phyloP scores from a whole-genome alignment of 2,888 invertebrate genomes.

The Rutpela maculata region DNA sequence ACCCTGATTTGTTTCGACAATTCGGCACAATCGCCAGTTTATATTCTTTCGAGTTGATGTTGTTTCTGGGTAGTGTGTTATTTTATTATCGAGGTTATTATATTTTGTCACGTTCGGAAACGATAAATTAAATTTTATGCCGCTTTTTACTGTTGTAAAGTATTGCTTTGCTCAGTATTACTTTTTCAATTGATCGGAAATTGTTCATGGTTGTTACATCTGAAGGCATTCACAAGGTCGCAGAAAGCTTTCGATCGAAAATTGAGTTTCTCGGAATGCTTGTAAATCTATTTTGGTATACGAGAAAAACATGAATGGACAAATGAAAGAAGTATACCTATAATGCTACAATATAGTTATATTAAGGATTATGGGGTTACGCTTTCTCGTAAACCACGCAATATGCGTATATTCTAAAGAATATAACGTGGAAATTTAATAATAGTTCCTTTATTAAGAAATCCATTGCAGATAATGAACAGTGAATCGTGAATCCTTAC shows the following conservation, averaged over 20 bases:
- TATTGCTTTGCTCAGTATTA: background rate
- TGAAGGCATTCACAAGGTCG: background rate
- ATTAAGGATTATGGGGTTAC: background rate
- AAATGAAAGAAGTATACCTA: background rate
- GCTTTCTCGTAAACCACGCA: background rate
- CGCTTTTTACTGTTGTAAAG: constrained; percentile 15
- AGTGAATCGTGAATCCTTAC: no score
- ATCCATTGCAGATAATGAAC: no score
- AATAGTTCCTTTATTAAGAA: no score
- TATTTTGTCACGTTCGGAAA: constrained; percentile 46
- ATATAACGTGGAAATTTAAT: no score
- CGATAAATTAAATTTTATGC: constrained; percentile 46
- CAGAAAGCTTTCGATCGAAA: background rate
- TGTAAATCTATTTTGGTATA: background rate
- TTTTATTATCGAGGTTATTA: no score
- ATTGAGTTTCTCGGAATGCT: background rate
- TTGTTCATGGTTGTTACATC: background rate
- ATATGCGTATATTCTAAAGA: no score
- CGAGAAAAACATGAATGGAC: background rate
- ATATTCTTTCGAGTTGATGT: constrained; percentile 15
- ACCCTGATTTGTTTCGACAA: constrained; percentile 12
- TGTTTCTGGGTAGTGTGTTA: constrained; percentile 39
- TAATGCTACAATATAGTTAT: background rate
- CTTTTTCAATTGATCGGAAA: constrained; percentile 9
- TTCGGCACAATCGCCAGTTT: constrained; percentile 21